These are phyloP conservation scores for Drosophila simulans DNA, from an alignment of 1,140 invertebrate species.

Conservation along the genomic window DNA sequence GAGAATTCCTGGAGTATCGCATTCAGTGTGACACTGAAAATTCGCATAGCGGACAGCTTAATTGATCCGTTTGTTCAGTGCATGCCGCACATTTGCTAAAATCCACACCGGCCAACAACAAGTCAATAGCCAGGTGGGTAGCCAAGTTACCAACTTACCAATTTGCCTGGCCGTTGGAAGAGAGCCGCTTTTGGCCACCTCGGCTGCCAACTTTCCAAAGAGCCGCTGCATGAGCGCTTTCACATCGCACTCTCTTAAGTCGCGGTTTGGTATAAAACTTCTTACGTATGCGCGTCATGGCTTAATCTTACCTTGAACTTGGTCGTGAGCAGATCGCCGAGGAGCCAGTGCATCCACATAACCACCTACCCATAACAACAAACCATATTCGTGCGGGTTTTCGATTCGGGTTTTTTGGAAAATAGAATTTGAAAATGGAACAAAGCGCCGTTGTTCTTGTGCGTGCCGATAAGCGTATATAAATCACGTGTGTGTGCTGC, in stretches of 20 bases:
- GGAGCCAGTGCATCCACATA: conserved; percentile 23
- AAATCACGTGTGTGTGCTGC: conserved; percentile 41
- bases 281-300: conserved; percentile 84
- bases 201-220: conserved; percentile 66
- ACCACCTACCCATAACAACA: neutral
- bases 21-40: conserved; percentile 49
- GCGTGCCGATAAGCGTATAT: conserved; percentile 69
- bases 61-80: conserved; percentile 60
- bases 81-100: conserved; percentile 50
- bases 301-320: conserved; percentile 85
- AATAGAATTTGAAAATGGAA: conserved; percentile 59
- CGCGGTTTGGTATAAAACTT: conserved; percentile 80
- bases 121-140: conserved; percentile 1
- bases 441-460: conserved; percentile 69
- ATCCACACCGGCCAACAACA: conserved; percentile 18
- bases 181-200: conserved; percentile 23
- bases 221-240: conserved; percentile 56
- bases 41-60: conserved; percentile 64
- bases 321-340: conserved; percentile 72
- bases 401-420: conserved; percentile 21
- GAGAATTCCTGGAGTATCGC: conserved; percentile 19
- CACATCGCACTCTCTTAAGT: conserved; percentile 65
- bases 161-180: neutral
- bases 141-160: neutral
- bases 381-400: conserved; percentile 6